A percentile compares a stretch with the other conserved stretches of the same genome.
Conservation (phyloP, 2,888 invertebrate species). For the Acholoe squamosa region DNA sequence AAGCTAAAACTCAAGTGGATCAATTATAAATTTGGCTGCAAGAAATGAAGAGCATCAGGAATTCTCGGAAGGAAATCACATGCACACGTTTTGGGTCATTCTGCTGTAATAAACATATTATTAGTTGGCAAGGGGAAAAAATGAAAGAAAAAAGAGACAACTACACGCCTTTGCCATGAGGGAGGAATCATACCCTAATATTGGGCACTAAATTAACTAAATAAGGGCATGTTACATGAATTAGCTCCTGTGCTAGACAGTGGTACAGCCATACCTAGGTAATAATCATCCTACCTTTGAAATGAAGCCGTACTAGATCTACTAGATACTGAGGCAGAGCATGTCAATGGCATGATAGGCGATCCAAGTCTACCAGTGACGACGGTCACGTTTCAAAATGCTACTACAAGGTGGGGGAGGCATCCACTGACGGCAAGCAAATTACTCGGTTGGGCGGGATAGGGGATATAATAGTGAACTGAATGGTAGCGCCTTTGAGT, state of each 20-base stretch:
- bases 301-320: constrained; percentile 31
- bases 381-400: constrained; percentile 35
- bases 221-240: background rate
- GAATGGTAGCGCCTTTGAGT: background rate
- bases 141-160: background rate
- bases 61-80: background rate
- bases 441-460: constrained; percentile 18
- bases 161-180: constrained; percentile 62
- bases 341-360: constrained; percentile 36
- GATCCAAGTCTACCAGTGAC: constrained; percentile 31
- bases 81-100: background rate
- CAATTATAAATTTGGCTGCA: constrained; percentile 38
- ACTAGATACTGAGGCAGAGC: constrained; percentile 34
- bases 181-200: constrained; percentile 42
- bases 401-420: constrained; percentile 30
- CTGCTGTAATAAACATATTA: constrained; percentile 53
- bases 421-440: constrained; percentile 56
- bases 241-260: constrained; percentile 46
- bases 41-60: constrained; percentile 42
- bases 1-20: constrained; percentile 48
- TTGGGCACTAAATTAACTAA: constrained; percentile 55
- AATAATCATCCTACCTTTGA: constrained; percentile 26
- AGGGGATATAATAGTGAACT: constrained; percentile 11
- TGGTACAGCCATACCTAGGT: constrained; percentile 60
- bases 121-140: constrained; percentile 46